Base-by-base conservation (phyloP, 2,113 vertebrate genomes). In the Pagrus major region DNA sequence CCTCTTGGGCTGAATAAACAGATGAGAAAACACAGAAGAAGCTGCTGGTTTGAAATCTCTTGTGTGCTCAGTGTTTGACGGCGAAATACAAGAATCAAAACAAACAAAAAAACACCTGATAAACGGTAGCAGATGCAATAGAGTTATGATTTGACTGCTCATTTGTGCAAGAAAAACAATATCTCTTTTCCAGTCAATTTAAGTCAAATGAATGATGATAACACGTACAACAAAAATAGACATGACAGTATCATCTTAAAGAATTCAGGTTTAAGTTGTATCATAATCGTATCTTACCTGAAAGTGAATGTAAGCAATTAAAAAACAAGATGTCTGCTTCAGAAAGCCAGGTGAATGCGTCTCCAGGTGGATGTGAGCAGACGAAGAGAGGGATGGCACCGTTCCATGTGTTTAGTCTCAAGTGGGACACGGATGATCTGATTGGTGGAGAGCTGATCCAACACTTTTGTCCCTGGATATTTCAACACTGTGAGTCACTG, bases 381-480 rank as follows among this genome's bases (percentile, higher is more conserved):
- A 63, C n/a, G 51, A 73, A 42, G 52, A 83, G 58, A 81, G 25
- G 3, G 66, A 72, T 29, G 76, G 33, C 20, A 8, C 55, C 3
- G 42, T 9, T 55, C 27, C 60, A 72, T 72, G 75, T 68, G 83
- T 83, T 65, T 64, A 54, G 67, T 67, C 10, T 80, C 79, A 54
- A 49, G 81, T 74, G 72, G 76, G 39, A 71, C 9, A 35, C 27
- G 1, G n/a, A 9, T 1, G 56, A 63, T 66, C 2, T 82, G 83
- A 91, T 89, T 91, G 91, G 91, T 82, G 67, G 78, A 86, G 63
- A 66, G 49, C 41, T 18, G 33, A 29, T 8, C 49, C 61, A 77
- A 18, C 71, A n/a, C 41, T 72, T 52, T 6, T 51, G 58, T 85
- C 81, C 83, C 80, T 10, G 71, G 86, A 79, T 58, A 70, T 41